Evolutionary conservation across 1,140 invertebrate genomes (phyloP), one percentile per base, ranked within the genome.

Genomic region (Bombus impatiens): DNA sequence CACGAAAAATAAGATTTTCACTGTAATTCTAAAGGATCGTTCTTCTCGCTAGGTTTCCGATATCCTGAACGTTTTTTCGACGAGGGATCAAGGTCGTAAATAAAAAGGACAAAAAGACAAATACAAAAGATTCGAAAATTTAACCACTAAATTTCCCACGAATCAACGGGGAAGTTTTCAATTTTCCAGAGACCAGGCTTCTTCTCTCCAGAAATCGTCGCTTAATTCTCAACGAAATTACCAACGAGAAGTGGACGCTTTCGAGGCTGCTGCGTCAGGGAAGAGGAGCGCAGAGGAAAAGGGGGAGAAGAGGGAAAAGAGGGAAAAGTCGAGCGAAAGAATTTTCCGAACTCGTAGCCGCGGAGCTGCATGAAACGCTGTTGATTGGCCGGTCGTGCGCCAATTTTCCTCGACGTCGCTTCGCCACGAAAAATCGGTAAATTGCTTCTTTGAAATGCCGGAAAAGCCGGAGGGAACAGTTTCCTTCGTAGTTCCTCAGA

Each of bases 401-500:
- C 93, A 93, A 94, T 94, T 94, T 94, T 92, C 92, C 91, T 91
- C 91, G 72, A 88, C 90, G 93, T 90, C 90, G 91, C 88, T 92
- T 91, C 91, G 90, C 92, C 91, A 92, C 93, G 94, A 93, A 94
- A 95, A 94, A 94, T 95, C 91, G 87, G 91, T 93, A 95, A 95
- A 95, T 95, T 95, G 94, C 93, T 94, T 94, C 94, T 95, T 94
- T 94, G 93, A 95, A 94, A 94, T 87, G 91, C 90, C 89, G 92
- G 91, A 93, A 92, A 94, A 93, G 92, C 77, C 40, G 89, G 78
- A 86, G 88, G 91, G 91, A 93, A 93, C 91, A 87, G 91, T 92
- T 92, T 82, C 79, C 91, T 92, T 80, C 78, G 76, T 82, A 78
- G 76, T 91, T 78, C 42, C 90, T 91, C 35, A 32, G 65, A 44